Percentiles rank a stretch among this genome's conserved stretches.
Evolutionary conservation across 2,888 invertebrate species (phyloP).

Genomic region (Oeneis ivallda): DNA sequence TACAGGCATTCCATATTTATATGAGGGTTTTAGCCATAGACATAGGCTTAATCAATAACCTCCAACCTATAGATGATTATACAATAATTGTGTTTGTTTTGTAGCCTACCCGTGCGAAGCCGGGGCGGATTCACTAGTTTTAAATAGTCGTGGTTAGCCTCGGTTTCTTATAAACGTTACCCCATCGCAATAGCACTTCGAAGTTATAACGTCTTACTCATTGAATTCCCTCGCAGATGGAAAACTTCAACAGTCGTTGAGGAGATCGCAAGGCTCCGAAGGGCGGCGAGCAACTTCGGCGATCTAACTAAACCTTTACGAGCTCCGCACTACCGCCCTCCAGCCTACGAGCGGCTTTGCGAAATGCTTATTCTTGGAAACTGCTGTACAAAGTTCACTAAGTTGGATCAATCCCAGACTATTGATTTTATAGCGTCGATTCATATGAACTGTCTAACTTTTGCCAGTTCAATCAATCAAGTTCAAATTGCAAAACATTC

Average conservation of each 20-base stretch:
- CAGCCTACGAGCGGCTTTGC: neutral
- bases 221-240: constrained; percentile 11
- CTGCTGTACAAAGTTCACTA: neutral
- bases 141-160: neutral
- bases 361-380: neutral
- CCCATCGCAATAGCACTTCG: no score
- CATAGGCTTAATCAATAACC: no score
- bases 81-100: no score
- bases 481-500: no score
- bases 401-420: neutral
- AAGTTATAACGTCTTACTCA: constrained; percentile 2
- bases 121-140: neutral
- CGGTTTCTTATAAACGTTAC: no score
- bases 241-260: constrained; percentile 6
- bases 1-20: no score
- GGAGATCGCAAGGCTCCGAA: neutral
- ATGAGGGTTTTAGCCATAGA: no score
- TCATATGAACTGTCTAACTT: no score
- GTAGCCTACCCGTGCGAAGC: no score
- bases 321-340: neutral
- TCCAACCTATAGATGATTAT: no score
- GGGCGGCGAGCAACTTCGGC: constrained; percentile 10
- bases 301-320: constrained; percentile 12
- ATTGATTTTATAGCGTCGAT: no score
- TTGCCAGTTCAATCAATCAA: no score